A percentile compares a stretch with the other conserved stretches of the same genome.
phyloP scores from a whole-genome alignment of 2,888 invertebrate genomes.

The Antitype chi region DNA sequence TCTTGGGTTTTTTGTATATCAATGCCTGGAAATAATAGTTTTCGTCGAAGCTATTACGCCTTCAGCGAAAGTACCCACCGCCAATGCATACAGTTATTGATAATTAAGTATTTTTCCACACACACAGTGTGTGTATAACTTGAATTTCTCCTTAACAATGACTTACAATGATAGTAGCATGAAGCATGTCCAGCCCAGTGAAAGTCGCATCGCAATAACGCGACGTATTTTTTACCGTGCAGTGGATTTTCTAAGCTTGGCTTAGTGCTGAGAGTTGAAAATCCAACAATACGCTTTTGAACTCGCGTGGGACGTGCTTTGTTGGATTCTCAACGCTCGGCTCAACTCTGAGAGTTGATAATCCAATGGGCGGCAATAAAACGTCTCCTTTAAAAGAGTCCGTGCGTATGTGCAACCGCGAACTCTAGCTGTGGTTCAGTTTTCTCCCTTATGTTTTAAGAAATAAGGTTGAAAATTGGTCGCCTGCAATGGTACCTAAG shows the following conservation, averaged over 20 bases:
- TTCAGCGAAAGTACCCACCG: constrained; percentile 14
- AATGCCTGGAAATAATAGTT: too few species aligned
- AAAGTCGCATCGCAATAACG: constrained; percentile 31
- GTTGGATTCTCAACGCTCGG: neutral
- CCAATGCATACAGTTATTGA: constrained; percentile 5
- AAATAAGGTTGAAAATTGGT: too few species aligned
- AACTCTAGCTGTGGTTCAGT: too few species aligned
- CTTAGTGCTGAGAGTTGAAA: neutral
- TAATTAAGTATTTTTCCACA: constrained; percentile 27
- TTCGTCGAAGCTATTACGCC: too few species aligned
- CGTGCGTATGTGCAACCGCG: neutral
- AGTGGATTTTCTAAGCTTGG: neutral
- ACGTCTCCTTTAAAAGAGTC: neutral
- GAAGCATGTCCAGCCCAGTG: constrained; percentile 45
- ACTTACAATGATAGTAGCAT: constrained; percentile 24
- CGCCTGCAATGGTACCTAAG: neutral
- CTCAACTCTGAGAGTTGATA: neutral
- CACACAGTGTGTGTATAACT: constrained; percentile 16
- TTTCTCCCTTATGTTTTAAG: too few species aligned
- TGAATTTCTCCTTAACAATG: constrained; percentile 55
- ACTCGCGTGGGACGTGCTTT: neutral
- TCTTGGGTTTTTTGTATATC: too few species aligned
- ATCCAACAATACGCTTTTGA: neutral
- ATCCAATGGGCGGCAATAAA: neutral
- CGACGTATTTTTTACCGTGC: neutral